Evolutionary conservation across 2,888 invertebrate species (phyloP).

Genomic region (Tachina grossa): DNA sequence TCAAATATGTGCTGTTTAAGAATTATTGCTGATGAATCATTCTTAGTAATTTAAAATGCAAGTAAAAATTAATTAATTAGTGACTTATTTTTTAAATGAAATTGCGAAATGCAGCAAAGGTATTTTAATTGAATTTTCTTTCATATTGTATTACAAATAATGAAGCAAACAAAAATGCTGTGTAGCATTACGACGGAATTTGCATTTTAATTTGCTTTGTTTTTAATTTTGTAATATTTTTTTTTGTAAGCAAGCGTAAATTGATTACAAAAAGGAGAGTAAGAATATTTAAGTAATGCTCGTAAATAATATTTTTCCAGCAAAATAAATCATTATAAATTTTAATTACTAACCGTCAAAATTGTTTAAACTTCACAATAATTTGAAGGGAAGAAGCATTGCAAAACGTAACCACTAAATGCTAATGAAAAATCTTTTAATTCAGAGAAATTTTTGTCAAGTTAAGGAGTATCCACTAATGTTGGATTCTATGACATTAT

Average conservation of each 20-base stretch:
- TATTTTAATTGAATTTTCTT: not conserved
- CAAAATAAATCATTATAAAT: conserved; percentile 7
- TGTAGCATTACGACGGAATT: not conserved
- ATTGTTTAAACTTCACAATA: not conserved
- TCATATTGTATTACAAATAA: not conserved
- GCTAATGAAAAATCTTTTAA: too few species aligned
- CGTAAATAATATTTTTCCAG: not conserved
- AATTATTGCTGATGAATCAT: not conserved
- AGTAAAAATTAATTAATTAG: not conserved
- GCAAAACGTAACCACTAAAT: too few species aligned
- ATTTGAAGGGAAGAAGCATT: too few species aligned
- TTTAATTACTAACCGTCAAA: not conserved
- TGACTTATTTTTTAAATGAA: not conserved
- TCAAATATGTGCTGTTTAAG: not conserved
- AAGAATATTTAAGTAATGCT: not conserved
- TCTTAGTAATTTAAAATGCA: not conserved
- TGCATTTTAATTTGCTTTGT: not conserved
- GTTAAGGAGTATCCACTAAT: too few species aligned
- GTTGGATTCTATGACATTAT: too few species aligned
- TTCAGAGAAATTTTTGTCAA: too few species aligned
- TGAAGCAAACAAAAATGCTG: not conserved
- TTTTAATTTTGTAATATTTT: not conserved
- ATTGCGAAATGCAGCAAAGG: not conserved
- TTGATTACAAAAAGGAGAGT: not conserved
- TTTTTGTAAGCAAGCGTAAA: not conserved